Conservation (phyloP, 2,888 invertebrate genomes). For the Oligia strigilis region DNA sequence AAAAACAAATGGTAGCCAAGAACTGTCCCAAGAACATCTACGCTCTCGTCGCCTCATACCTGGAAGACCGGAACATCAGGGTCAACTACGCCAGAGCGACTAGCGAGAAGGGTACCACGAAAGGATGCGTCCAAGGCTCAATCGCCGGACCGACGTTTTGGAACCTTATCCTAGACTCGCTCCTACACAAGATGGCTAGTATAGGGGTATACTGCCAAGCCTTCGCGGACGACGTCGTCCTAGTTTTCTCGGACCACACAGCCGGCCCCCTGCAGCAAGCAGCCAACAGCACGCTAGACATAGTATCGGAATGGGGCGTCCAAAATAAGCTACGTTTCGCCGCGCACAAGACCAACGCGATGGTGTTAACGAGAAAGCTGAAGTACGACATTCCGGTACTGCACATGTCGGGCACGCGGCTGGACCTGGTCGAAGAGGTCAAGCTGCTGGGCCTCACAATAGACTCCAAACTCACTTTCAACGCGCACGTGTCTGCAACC, state of each 20-base stretch:
- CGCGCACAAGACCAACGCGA: too few relatives aligned
- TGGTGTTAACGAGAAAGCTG: too few relatives aligned
- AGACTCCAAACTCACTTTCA: background rate
- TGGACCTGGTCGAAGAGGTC: background rate
- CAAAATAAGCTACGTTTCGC: too few relatives aligned
- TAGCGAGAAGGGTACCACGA: constrained; percentile 1
- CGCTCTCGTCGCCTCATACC: background rate
- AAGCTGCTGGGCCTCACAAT: background rate
- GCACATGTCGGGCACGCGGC: background rate
- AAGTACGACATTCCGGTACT: too few relatives aligned
- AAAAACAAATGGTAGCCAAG: background rate
- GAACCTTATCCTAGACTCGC: constrained; percentile 17
- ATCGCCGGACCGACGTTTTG: background rate
- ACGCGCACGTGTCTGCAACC: too few relatives aligned
- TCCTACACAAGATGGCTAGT: constrained; percentile 11
- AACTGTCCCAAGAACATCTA: background rate
- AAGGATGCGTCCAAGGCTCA: constrained; percentile 33
- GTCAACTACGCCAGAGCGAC: constrained; percentile 1
- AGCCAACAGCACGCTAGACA: constrained; percentile 3
- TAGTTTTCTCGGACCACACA: constrained; percentile 3
- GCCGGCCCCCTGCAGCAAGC: background rate
- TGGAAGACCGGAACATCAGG: constrained; percentile 3
- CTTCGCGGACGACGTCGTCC: background rate
- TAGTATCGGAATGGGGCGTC: constrained; percentile 17
- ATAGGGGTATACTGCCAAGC: too few relatives aligned